Evolutionary conservation across 2,797 vertebrate species (phyloP), one percentile per base, ranked within the genome.

Genomic region (Clangula hyemalis): DNA sequence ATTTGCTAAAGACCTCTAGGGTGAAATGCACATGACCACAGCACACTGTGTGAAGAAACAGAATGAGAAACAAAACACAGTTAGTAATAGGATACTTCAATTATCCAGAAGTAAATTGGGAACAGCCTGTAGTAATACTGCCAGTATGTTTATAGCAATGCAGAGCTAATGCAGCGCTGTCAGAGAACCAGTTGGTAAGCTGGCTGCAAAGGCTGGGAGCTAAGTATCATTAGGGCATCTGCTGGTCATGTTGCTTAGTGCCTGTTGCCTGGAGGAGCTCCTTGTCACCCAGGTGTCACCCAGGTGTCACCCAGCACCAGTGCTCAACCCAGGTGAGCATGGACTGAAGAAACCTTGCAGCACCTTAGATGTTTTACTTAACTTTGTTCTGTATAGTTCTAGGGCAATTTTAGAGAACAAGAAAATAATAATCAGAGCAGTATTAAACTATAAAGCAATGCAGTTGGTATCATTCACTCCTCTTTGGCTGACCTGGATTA

Each of bases 1-100:
- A 93, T 97, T 90, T 94, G 77, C 74, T 96, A 66, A 57, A 95
- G 95, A 97, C 95, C 94, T 95, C 83, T 83, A 57, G 93, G 88
- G 87, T 93, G 87, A 96, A 87, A 89, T 56, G 93, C 96, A 85
- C 91, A 90, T 14, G 83, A 74, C 86, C 94, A 95, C 60, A 85
- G 82, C 88, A 87, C 69, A 21, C 61, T 54, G 34, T 88, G 78
- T 62, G 80, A 85, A 60, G 89, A 89, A 95, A 51, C 51, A 70
- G 58, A 87, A 68, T 11, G 90, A 77, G 66, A 72, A 96, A 88
- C 61, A 68, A 79, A 82, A 75, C 62, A 41, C 21, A 38, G 76
- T 57, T 90, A 95, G 83, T 71, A 95, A 96, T 47, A 82, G 90
- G 92, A 83, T 88, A 77, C 85, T 83, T 94, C 95, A 96, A 87